Base-by-base conservation (phyloP, 2,113 vertebrate genomes). In the Cyanoliseus patagonus region DNA sequence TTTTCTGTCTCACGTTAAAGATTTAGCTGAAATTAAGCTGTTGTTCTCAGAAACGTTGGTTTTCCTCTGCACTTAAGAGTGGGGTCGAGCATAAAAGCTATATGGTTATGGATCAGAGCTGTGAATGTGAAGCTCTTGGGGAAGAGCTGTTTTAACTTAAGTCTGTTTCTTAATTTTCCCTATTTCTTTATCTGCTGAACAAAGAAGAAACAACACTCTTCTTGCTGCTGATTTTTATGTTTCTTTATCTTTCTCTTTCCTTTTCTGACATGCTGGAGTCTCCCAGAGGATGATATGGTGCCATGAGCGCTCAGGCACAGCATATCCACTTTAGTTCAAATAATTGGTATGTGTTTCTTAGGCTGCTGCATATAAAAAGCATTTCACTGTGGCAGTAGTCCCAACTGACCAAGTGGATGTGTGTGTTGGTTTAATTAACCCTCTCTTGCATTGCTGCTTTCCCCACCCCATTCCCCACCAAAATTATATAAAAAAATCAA, bases 371-470 rank as follows among this genome's bases (percentile, higher is more conserved):
- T 95, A 76, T 82, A 92, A 96, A 95, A 95, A 83, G 81, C 63
- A 59, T 81, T 94, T 97, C 41, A 31, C 69, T 93, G 91, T 92
- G 92, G 94, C 92, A 96, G 62, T 92, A 72, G 90, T 93, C 97
- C 88, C 30, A 90, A 39, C 84, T 62, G 82, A 77, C 73, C 79
- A 77, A 78, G 68, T 13, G 51, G 73, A 52, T 90, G 72, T 23
- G 63, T 86, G 49, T 61, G n/a, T 59, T 52, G 51, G 51, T 69
- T 67, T 96, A 93, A 95, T 91, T 86, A 90, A 93, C 61, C 69
- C 64, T 85, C 64, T 79, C 41, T 59, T 77, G 16, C 25, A 10
- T 13, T 31, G 11, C 67, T 83, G 18, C 78, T 79, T 66, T 66
- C 49, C 75, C 19, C 24, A 27, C 10, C 18, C 42, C 10, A 27